These are phyloP conservation scores for Platyscapa corneri DNA, from an alignment of 1,140 invertebrate genomes.

Conservation along the genomic window DNA sequence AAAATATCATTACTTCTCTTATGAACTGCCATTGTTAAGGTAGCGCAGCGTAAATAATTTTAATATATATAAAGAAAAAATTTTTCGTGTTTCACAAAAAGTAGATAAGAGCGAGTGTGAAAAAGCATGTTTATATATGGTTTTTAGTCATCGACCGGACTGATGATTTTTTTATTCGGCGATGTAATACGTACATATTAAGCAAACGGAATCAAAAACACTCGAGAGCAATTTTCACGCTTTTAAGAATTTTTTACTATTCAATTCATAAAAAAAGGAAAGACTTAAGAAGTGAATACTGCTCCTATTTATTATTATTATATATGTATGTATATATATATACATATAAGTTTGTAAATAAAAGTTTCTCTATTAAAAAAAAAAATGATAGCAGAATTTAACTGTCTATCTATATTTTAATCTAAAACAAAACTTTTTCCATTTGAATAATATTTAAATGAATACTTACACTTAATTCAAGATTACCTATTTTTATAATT, in stretches of 20 bases:
- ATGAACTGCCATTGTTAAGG: slow-evolving; percentile 6
- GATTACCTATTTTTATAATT: slow-evolving; percentile 10
- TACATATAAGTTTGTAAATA: slow-evolving; percentile 47
- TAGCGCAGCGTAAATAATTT: slow-evolving; percentile 19
- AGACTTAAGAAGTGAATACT: background rate
- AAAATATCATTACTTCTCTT: background rate
- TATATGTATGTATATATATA: background rate
- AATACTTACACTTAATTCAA: background rate
- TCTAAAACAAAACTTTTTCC: too few relatives aligned
- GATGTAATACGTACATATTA: background rate
- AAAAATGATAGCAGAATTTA: background rate
- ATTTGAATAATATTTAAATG: background rate
- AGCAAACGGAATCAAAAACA: background rate
- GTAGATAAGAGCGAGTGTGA: background rate
- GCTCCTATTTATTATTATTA: too few relatives aligned
- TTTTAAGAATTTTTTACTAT: slow-evolving; percentile 42
- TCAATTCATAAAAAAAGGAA: background rate
- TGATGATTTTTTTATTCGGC: slow-evolving; percentile 23
- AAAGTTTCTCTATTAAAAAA: background rate
- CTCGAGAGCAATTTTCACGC: slow-evolving; percentile 33
- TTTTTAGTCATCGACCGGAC: slow-evolving; percentile 16
- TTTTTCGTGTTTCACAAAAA: background rate
- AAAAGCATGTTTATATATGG: slow-evolving; percentile 48
- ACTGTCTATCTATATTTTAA: too few relatives aligned
- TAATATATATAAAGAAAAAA: slow-evolving; percentile 7